A percentile compares a stretch with the other conserved stretches of the same genome.
phyloP scores from a whole-genome alignment of 2,888 invertebrate genomes.

The Heliconius hortense region DNA sequence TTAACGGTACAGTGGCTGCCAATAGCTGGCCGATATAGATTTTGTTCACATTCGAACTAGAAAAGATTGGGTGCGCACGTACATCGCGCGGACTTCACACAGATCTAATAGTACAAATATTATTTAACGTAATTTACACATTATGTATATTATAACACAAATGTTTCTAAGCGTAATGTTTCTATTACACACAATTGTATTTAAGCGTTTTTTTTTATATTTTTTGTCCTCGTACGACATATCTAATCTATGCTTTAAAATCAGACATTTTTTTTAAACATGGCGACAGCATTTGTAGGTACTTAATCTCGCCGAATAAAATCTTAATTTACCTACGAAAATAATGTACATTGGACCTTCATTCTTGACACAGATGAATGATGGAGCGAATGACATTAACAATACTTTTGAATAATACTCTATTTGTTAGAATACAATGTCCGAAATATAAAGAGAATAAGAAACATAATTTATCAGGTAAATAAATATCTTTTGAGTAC shows the following conservation, averaged over 20 bases:
- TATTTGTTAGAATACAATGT: slow-evolving; percentile 49
- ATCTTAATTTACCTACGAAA: slow-evolving; percentile 73
- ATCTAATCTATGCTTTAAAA: slow-evolving; percentile 56
- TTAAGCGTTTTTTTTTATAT: slow-evolving; percentile 67
- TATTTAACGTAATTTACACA: slow-evolving; percentile 75
- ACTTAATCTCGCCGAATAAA: slow-evolving; percentile 58
- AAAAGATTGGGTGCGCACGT: slow-evolving; percentile 64
- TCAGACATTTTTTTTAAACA: slow-evolving; percentile 61
- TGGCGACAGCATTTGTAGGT: slow-evolving; percentile 50
- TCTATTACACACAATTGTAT: slow-evolving; percentile 77
- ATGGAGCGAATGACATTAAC: slow-evolving; percentile 55
- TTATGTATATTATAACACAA: slow-evolving; percentile 70
- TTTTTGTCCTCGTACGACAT: slow-evolving; percentile 61
- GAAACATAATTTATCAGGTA: slow-evolving; percentile 57
- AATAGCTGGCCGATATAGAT: slow-evolving; percentile 39
- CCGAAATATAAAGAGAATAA: slow-evolving; percentile 52
- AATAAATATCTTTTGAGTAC: slow-evolving; percentile 75
- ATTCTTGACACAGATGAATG: slow-evolving; percentile 64
- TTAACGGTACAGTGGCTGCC: slow-evolving; percentile 55
- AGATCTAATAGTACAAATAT: slow-evolving; percentile 79
- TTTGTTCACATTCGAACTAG: slow-evolving; percentile 57
- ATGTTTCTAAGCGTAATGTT: slow-evolving; percentile 77
- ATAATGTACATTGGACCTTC: slow-evolving; percentile 73
- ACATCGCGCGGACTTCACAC: slow-evolving; percentile 57
- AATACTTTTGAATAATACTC: slow-evolving; percentile 56